Conservation (phyloP, 2,797 vertebrate genomes). For the Gorsachius magnificus region DNA sequence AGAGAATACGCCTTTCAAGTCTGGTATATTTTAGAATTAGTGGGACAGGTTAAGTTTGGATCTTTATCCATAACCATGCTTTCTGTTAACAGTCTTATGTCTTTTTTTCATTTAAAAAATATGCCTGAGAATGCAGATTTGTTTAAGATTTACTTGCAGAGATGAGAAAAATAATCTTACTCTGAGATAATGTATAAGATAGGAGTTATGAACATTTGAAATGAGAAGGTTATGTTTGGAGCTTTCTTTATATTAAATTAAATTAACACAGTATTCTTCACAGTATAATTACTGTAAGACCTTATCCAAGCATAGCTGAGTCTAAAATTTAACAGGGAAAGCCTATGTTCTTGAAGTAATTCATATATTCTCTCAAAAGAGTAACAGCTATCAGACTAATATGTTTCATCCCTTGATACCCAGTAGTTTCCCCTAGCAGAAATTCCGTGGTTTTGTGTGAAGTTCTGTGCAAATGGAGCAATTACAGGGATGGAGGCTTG, state of each 20-base stretch:
- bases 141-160: neutral
- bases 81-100: neutral
- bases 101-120: neutral
- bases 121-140: neutral
- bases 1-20: constrained; percentile 14
- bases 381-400: neutral
- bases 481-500: neutral
- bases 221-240: neutral
- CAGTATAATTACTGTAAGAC: neutral
- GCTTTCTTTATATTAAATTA: neutral
- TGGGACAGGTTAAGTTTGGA: constrained; percentile 7
- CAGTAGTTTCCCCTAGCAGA: neutral
- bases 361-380: neutral
- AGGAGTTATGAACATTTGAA: neutral
- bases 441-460: neutral
- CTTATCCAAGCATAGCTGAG: neutral
- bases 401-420: neutral
- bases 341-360: neutral
- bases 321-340: neutral
- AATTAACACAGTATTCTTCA: neutral
- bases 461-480: neutral
- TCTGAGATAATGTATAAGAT: neutral
- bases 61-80: neutral
- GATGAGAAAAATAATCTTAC: constrained; percentile 18
- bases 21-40: neutral